Percentiles rank a stretch among this genome's conserved stretches.
These are phyloP conservation scores for Harpagifer antarcticus DNA, from an alignment of 2,797 vertebrate species.

Conservation along the genomic window DNA sequence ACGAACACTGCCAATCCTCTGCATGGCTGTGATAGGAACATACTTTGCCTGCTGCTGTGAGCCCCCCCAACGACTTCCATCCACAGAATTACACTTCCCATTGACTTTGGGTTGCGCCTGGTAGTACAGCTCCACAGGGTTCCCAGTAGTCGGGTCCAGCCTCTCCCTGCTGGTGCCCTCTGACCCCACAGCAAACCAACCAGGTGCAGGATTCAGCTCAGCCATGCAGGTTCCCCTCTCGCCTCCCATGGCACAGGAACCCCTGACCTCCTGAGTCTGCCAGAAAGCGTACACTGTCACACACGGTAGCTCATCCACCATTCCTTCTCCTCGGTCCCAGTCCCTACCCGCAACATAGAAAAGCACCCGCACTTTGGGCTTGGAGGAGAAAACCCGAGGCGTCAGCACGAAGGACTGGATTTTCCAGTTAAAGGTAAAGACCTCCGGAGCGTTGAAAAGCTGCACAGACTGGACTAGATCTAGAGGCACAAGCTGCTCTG, in stretches of 20 bases:
- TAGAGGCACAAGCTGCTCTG: constrained; percentile 85
- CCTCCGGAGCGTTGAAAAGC: constrained; percentile 82
- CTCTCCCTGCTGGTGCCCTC: constrained; percentile 88
- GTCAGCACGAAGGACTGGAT: constrained; percentile 89
- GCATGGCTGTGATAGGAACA: constrained; percentile 87
- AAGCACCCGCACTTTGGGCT: constrained; percentile 90
- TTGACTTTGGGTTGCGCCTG: constrained; percentile 78
- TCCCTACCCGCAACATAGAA: constrained; percentile 92
- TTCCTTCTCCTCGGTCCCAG: constrained; percentile 84
- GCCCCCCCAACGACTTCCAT: constrained; percentile 67
- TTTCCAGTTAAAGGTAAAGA: constrained; percentile 90
- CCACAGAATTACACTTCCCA: constrained; percentile 81
- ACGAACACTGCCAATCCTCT: constrained; percentile 92
- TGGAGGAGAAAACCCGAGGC: constrained; percentile 85
- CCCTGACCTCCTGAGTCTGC: constrained; percentile 92
- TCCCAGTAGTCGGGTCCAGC: constrained; percentile 83
- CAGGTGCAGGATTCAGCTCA: constrained; percentile 83
- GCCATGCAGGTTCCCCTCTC: constrained; percentile 91
- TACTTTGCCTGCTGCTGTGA: constrained; percentile 83
- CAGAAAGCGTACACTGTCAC: constrained; percentile 93
- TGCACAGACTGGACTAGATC: constrained; percentile 87
- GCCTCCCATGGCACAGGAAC: constrained; percentile 85
- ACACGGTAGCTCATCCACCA: constrained; percentile 87
- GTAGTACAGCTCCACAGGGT: constrained; percentile 93
- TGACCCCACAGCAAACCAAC: constrained; percentile 88